Evolutionary conservation across 2,797 vertebrate genomes (phyloP).

Genomic region (Pantherophis alleghaniensis): DNA sequence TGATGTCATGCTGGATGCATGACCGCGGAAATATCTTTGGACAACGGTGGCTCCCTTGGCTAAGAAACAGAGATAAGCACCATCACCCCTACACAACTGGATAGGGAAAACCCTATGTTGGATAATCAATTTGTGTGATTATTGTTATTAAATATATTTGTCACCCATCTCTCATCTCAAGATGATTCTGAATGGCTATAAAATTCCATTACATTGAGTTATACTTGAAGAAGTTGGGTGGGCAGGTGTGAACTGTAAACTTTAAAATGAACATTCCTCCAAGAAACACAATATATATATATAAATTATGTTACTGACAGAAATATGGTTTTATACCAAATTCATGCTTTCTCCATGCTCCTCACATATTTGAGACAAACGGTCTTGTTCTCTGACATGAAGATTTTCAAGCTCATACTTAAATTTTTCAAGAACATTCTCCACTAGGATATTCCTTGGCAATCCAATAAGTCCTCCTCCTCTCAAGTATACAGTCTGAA

Average conservation of each 20-base stretch:
- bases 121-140: not conserved
- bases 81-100: not conserved
- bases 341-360: slow-evolving; percentile 40
- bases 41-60: not conserved
- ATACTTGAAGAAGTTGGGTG: not conserved
- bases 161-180: not conserved
- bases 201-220: not conserved
- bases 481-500: slow-evolving; percentile 46
- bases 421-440: slow-evolving; percentile 52
- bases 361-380: slow-evolving; percentile 32
- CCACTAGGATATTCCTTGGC: slow-evolving; percentile 54
- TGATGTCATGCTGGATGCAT: not conserved
- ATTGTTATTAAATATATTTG: not conserved
- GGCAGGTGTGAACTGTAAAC: not conserved
- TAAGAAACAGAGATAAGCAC: not conserved
- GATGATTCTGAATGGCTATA: no score
- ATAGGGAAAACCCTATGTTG: not conserved
- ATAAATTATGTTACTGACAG: not conserved
- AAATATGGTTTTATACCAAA: slow-evolving; percentile 35
- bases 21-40: not conserved
- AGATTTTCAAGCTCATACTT: slow-evolving; percentile 42
- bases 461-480: slow-evolving; percentile 39
- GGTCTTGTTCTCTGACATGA: slow-evolving; percentile 31
- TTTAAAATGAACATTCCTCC: not conserved
- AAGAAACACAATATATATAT: not conserved